These are phyloP conservation scores for Tupaia tana DNA, from an alignment of 2,113 vertebrate genomes.

Conservation along the genomic window DNA sequence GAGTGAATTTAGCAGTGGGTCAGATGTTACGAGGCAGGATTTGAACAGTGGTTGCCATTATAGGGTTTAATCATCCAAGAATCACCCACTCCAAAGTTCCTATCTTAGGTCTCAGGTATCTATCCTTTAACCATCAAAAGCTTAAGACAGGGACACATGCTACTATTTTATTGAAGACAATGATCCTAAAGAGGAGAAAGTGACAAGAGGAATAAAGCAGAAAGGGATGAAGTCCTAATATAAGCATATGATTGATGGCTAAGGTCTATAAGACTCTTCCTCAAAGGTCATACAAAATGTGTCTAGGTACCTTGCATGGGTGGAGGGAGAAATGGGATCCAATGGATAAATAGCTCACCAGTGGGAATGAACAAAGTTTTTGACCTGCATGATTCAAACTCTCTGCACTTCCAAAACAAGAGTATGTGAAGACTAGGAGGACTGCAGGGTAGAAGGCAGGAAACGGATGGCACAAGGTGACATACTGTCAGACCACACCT, in stretches of 20 bases:
- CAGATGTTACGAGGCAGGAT: neutral
- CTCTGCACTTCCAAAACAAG: neutral
- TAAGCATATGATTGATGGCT: neutral
- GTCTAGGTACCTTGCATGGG: neutral
- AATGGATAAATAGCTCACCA: neutral
- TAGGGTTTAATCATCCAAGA: neutral
- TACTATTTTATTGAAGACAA: neutral
- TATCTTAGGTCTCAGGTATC: neutral
- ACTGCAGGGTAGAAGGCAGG: neutral
- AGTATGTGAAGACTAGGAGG: neutral
- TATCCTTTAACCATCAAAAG: neutral
- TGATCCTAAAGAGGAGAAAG: neutral
- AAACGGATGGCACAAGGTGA: neutral
- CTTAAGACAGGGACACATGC: neutral
- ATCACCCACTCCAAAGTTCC: neutral
- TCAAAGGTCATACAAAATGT: neutral
- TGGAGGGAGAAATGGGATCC: neutral
- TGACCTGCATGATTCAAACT: neutral
- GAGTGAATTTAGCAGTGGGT: neutral
- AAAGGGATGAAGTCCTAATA: neutral
- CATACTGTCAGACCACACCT: neutral
- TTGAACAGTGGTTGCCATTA: neutral
- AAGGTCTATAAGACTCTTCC: neutral
- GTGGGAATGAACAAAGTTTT: neutral
- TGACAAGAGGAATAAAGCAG: neutral